phyloP scores from a whole-genome alignment of 2,888 invertebrate species.

The Sinodicranocentrus sp. region DNA sequence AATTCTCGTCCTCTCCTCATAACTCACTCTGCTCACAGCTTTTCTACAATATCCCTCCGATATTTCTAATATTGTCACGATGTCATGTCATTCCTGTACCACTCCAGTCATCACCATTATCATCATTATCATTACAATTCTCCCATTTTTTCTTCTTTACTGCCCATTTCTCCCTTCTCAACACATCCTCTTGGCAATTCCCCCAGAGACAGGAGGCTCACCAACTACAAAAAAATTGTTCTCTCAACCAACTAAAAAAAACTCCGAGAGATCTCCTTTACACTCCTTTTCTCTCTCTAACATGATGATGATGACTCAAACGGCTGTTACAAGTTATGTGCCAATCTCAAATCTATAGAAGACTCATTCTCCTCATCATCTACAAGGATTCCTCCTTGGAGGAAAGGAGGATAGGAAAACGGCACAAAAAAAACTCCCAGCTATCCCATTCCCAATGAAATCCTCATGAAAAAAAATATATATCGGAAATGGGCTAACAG shows the following conservation, averaged over 20 bases:
- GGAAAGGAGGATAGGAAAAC: background rate
- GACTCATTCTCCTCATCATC: background rate
- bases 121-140: conserved; percentile 1
- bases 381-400: conserved; percentile 1
- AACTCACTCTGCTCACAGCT: too few relatives aligned
- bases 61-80: too few relatives aligned
- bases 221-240: conserved; percentile 9
- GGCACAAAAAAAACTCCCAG: conserved; percentile 10
- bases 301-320: conserved; percentile 47
- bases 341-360: conserved; percentile 34
- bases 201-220: conserved; percentile 33
- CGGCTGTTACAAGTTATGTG: conserved; percentile 46
- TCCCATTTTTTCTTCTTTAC: background rate
- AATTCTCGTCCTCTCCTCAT: too few relatives aligned
- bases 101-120: conserved; percentile 1
- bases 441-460: conserved; percentile 3
- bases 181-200: conserved; percentile 41
- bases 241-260: background rate
- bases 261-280: too few relatives aligned
- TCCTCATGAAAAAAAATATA: background rate
- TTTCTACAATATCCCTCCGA: too few relatives aligned
- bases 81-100: too few relatives aligned
- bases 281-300: conserved; percentile 34
- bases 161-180: conserved; percentile 27
- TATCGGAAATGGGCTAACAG: conserved; percentile 59